These are phyloP conservation scores for Cheilosia soror DNA, from an alignment of 2,888 invertebrate genomes.

Conservation along the genomic window DNA sequence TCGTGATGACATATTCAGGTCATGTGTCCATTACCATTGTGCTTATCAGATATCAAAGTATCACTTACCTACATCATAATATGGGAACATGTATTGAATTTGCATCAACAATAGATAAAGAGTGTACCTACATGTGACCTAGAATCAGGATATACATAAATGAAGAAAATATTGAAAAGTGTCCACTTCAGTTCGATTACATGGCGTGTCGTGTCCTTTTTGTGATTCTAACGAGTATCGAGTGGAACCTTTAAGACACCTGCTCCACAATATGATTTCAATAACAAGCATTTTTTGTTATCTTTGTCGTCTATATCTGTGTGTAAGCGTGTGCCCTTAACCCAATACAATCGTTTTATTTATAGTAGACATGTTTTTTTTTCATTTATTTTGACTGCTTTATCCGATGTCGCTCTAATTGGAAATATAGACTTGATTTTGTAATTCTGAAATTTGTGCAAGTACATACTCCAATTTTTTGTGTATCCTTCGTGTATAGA, in stretches of 20 bases:
- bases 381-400: no score
- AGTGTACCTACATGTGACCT: not conserved
- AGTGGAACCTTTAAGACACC: conserved; percentile 4
- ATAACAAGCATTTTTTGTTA: not conserved
- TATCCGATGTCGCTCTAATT: no score
- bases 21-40: not conserved
- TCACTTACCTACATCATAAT: conserved; percentile 4
- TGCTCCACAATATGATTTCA: conserved; percentile 3
- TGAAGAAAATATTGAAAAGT: not conserved
- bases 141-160: not conserved
- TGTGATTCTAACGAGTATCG: conserved; percentile 16
- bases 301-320: not conserved
- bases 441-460: no score
- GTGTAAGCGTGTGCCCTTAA: not conserved
- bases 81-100: not conserved
- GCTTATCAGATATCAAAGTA: conserved; percentile 6
- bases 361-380: not conserved
- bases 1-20: not conserved
- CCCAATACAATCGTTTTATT: not conserved
- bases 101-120: not conserved
- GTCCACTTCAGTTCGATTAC: not conserved
- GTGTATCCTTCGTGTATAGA: no score
- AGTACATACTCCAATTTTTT: no score
- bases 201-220: conserved; percentile 8
- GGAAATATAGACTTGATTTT: no score